Base-by-base conservation (phyloP, 2,797 vertebrate genomes). In the Zalophus californianus region DNA sequence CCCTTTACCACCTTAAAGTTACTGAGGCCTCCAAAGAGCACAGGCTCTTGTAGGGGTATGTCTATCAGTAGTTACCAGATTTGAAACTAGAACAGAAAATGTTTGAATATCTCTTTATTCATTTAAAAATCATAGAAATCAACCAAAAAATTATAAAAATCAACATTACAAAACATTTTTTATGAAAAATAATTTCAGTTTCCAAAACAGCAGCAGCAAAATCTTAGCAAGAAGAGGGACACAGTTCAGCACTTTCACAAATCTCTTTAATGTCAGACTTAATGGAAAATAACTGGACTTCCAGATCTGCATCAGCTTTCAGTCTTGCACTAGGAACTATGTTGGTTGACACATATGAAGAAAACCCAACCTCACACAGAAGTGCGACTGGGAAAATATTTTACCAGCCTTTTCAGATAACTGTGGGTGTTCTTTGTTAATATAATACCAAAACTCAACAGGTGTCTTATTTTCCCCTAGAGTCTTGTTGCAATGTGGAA, bases 71-170 rank as follows among this genome's bases (percentile, higher is more conserved):
- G 50, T 64, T 41, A 73, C 21, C 35, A 18, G 9, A 79, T 44
- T 27, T 78, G 72, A 90, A 80, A 95, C 25, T 16, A 60, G 21
- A 94, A 41, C 50, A 96, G 23, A 83, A 77, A 85, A 35, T 70
- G 48, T 50, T 60, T 73, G 41, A 79, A 50, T 73, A 56, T 56
- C 87, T 94, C 38, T 90, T 86, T 62, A 73, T 73, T 92, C 54
- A 86, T 41, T 60, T 35, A 77, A 68, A 93, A 68, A 82, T 44
- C 41, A 87, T 4, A 93, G 56, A 95, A 73, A 64, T 12, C n/a
- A 72, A 79, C 13, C 41, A 21, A 58, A 88, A 21, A 58, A 84
- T 48, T 32, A 94, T 3, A 93, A 73, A 92, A 70, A 79, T 9
- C 25, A 82, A 83, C 27, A 56, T 2, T 13, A 84, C 23, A 94